Evolutionary conservation across 2,888 invertebrate species (phyloP).

Genomic region (Phalera bucephala): DNA sequence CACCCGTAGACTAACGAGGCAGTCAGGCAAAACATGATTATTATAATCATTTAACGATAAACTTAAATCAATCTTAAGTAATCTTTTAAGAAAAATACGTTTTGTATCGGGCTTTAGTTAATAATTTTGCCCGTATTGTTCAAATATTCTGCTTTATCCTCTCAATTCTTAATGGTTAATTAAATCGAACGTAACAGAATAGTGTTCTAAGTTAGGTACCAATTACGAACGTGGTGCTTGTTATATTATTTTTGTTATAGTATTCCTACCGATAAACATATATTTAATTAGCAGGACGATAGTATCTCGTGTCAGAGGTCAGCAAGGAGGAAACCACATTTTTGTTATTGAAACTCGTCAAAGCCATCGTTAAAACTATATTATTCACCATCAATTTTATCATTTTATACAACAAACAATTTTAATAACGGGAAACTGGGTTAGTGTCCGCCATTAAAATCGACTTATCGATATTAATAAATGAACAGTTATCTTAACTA

Average conservation of each 20-base stretch:
- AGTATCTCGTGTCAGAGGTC: constrained; percentile 75
- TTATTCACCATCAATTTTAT: constrained; percentile 64
- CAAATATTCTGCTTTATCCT: no score
- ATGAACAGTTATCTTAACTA: constrained; percentile 45
- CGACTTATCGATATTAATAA: constrained; percentile 57
- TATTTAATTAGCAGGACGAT: constrained; percentile 61
- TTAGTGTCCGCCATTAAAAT: constrained; percentile 54
- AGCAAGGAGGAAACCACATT: constrained; percentile 56
- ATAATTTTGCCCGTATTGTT: no score
- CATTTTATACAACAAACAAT: constrained; percentile 55
- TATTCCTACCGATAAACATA: constrained; percentile 34
- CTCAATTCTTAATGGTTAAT: background rate
- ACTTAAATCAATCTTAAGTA: no score
- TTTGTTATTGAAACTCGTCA: constrained; percentile 30
- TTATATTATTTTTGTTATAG: constrained; percentile 29
- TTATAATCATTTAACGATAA: no score
- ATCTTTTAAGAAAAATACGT: background rate
- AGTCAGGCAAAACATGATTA: no score
- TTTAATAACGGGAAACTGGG: constrained; percentile 72
- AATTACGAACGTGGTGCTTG: constrained; percentile 8
- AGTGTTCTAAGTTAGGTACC: constrained; percentile 2
- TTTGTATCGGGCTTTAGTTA: no score
- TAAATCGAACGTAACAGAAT: background rate
- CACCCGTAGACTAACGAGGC: no score
- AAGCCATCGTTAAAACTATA: constrained; percentile 52